phyloP scores from a whole-genome alignment of 2,797 vertebrate species.

The Esox lucius region DNA sequence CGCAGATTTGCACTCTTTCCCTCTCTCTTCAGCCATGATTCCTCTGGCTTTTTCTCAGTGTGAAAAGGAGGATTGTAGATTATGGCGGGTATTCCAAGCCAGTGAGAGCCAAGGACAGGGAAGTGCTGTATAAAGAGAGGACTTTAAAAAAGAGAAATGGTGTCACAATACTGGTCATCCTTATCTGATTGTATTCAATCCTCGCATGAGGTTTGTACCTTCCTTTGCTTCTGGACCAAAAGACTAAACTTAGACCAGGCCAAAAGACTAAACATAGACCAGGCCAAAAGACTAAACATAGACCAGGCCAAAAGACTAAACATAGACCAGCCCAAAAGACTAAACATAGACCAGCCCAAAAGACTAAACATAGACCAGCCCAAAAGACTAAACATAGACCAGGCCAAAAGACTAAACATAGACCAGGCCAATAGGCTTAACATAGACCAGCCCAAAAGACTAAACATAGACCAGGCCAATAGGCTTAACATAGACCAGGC shows the following conservation, averaged over 20 bases:
- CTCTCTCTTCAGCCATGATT: constrained; percentile 56
- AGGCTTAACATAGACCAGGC: too few relatives aligned
- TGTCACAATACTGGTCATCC: constrained; percentile 55
- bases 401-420: too few relatives aligned
- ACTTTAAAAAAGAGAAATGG: constrained; percentile 56
- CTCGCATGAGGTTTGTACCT: constrained; percentile 30
- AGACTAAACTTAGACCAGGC: constrained; percentile 30
- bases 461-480: background rate
- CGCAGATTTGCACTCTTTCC: constrained; percentile 63
- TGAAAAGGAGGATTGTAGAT: constrained; percentile 78
- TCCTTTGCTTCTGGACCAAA: constrained; percentile 11
- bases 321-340: too few relatives aligned
- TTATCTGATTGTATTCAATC: constrained; percentile 61
- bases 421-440: too few relatives aligned
- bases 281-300: too few relatives aligned
- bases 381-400: too few relatives aligned
- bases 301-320: too few relatives aligned
- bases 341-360: too few relatives aligned
- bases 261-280: background rate
- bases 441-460: constrained; percentile 45
- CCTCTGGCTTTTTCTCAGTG: constrained; percentile 64
- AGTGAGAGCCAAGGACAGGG: constrained; percentile 60
- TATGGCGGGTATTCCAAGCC: constrained; percentile 71
- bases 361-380: too few relatives aligned
- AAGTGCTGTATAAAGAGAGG: constrained; percentile 59